phyloP scores from a whole-genome alignment of 2,888 invertebrate species.

The Phyto melanocephala region DNA sequence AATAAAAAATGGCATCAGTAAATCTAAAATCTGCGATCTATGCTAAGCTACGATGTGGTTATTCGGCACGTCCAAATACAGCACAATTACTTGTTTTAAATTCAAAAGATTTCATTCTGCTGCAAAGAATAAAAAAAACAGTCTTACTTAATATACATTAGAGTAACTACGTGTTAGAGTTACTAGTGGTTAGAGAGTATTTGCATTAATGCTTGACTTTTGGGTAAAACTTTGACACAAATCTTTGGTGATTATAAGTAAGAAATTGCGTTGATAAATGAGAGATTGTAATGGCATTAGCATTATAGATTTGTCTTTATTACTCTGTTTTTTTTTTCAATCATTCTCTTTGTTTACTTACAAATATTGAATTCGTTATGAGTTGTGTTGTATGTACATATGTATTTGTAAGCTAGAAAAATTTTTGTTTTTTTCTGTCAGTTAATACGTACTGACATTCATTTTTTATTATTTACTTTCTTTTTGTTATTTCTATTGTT shows the following conservation, averaged over 20 bases:
- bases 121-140: too few species aligned
- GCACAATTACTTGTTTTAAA: too few species aligned
- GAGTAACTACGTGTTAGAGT: not conserved
- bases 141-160: too few species aligned
- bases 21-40: too few species aligned
- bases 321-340: not conserved
- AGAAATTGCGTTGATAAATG: conserved; percentile 62
- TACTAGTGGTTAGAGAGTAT: not conserved
- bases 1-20: too few species aligned
- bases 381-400: not conserved
- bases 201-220: not conserved
- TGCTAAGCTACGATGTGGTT: too few species aligned
- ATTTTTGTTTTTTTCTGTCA: conserved; percentile 5
- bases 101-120: too few species aligned
- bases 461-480: not conserved
- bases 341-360: not conserved
- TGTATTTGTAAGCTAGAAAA: not conserved
- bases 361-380: not conserved
- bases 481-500: conserved; percentile 24
- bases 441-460: conserved; percentile 1
- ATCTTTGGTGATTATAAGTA: conserved; percentile 60
- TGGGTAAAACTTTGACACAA: conserved; percentile 45
- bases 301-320: conserved; percentile 56
- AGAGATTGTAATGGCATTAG: conserved; percentile 65
- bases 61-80: too few species aligned